Percentiles rank a stretch among this genome's conserved stretches.
These are phyloP conservation scores for Alloscopus bannaensis DNA, from an alignment of 2,888 invertebrate species.

Conservation along the genomic window DNA sequence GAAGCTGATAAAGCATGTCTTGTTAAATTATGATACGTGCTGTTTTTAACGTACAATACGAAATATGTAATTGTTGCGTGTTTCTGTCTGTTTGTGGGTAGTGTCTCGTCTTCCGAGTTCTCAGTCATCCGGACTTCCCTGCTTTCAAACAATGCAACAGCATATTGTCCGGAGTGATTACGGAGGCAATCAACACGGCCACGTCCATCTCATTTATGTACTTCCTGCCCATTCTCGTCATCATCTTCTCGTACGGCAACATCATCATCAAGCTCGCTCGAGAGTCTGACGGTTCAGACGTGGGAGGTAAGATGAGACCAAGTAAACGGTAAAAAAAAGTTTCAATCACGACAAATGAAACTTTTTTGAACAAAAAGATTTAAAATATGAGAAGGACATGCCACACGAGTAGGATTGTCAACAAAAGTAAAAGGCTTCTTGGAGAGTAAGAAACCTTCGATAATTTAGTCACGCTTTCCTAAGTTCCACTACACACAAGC, in stretches of 20 bases:
- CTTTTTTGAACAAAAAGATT: no score
- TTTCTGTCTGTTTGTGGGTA: no score
- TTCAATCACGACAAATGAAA: neutral
- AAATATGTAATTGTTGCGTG: no score
- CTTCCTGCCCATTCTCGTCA: constrained; percentile 83
- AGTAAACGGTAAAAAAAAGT: neutral
- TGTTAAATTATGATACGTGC: no score
- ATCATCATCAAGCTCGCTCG: constrained; percentile 85
- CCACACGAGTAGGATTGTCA: neutral
- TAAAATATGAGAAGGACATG: no score
- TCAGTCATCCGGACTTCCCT: constrained; percentile 80
- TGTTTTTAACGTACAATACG: no score
- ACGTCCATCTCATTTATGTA: constrained; percentile 85
- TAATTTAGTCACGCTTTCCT: no score
- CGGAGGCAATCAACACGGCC: constrained; percentile 83
- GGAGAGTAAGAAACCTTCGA: no score
- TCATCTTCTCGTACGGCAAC: constrained; percentile 83
- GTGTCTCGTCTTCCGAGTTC: constrained; percentile 85
- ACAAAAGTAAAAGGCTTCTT: no score
- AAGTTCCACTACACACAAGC: no score
- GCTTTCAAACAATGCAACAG: constrained; percentile 86
- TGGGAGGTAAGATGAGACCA: constrained; percentile 34
- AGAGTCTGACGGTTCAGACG: constrained; percentile 36
- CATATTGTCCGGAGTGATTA: constrained; percentile 80
- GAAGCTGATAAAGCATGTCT: no score